Evolutionary conservation across 1,140 invertebrate genomes (phyloP).

Genomic region (Physella acuta): DNA sequence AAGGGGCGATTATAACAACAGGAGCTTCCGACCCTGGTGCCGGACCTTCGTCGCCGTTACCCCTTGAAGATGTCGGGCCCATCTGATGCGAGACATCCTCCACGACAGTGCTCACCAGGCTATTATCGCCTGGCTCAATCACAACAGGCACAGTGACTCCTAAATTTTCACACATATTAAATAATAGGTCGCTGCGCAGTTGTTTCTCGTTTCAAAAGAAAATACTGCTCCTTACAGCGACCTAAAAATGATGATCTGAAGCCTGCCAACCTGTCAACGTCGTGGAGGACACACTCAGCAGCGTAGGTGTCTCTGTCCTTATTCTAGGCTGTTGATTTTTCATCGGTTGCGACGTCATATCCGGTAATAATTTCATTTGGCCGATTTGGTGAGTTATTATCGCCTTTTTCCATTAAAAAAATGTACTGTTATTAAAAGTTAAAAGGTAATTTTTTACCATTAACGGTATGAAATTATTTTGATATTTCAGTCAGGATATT

Average conservation of each 20-base stretch:
- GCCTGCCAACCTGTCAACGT: constrained; percentile 18
- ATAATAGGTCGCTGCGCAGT: constrained; percentile 27
- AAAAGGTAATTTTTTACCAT: too few relatives aligned
- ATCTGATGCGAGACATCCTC: constrained; percentile 34
- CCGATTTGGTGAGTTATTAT: too few relatives aligned
- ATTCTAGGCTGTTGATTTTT: constrained; percentile 1
- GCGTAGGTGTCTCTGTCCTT: constrained; percentile 22
- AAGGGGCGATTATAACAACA: constrained; percentile 27
- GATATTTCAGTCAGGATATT: too few relatives aligned
- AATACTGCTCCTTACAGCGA: constrained; percentile 19
- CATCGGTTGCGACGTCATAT: constrained; percentile 23
- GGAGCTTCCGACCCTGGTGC: constrained; percentile 33
- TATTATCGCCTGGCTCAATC: constrained; percentile 23
- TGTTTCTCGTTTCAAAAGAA: constrained; percentile 24
- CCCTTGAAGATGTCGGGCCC: constrained; percentile 31
- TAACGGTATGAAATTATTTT: too few relatives aligned
- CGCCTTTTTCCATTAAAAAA: too few relatives aligned
- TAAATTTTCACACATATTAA: constrained; percentile 24
- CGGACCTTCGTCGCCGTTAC: constrained; percentile 39
- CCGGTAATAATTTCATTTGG: too few relatives aligned
- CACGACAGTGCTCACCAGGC: constrained; percentile 30
- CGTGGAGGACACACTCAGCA: constrained; percentile 25
- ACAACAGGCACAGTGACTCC: constrained; percentile 21
- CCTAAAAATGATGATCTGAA: constrained; percentile 19
- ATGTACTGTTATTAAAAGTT: too few relatives aligned